Evolutionary conservation across 2,797 vertebrate species (phyloP), one percentile per base, ranked within the genome.

Genomic region (Pogoniulus pusillus): DNA sequence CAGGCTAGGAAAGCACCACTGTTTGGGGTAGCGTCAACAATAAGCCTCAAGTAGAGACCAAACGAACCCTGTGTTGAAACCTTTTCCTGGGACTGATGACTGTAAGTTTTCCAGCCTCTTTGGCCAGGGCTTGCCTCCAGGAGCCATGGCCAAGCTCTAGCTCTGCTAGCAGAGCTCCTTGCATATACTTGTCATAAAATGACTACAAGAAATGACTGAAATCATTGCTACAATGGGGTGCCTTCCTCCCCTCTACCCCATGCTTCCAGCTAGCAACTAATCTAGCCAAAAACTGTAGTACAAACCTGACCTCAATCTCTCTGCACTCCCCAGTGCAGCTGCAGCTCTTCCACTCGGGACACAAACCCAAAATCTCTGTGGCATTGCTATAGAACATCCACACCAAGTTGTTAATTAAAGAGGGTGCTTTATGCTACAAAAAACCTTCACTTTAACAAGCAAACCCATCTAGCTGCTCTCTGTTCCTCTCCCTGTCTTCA

Each of bases 11-110:
- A 85, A 65, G 39, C 4, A 75, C 13, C 41, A 51, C 8, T 81
- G 23, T 55, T 60, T 11, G 34, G 20, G 53, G 8, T 24, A 76
- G 35, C 17, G 37, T 90, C 5, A 1, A 73, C 82, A 87, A 63
- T n/a, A 70, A 62, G 49, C 47, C 74, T 78, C 0, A 0, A 37
- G 29, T 11, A 63, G 17, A 12, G 22, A 59, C 14, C 4, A 4
- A 83, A 68, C 1, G 2, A 89, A 87, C 24, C 24, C n/a, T 26
- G 7, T 39, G 53, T 75, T 5, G 3, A 63, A 89, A n/a, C 13
- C 4, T 34, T 66, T 69, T 45, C 37, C 32, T 35, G 13, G 34
- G 63, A n/a, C 73, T 64, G 57, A 72, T 49, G 17, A 87, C 27
- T 7, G 11, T 20, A 37, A 1, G 0, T 34, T 43, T 88, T 47